A percentile compares a stretch with the other conserved stretches of the same genome.
Evolutionary conservation across 2,113 vertebrate species (phyloP).

Genomic region (Blennius ocellaris): DNA sequence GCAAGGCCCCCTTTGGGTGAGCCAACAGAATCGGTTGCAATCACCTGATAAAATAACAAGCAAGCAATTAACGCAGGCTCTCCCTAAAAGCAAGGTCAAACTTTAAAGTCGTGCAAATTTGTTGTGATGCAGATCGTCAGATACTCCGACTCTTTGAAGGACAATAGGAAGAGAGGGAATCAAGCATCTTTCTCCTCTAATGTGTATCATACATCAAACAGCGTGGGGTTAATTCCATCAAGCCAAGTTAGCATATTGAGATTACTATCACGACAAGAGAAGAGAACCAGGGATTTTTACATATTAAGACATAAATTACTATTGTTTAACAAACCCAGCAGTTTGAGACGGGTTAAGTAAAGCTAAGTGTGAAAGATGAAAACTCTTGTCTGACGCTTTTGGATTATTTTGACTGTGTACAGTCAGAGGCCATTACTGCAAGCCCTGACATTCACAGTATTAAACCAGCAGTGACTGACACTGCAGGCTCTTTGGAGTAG

Average conservation of each 20-base stretch:
- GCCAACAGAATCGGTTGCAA: constrained; percentile 36
- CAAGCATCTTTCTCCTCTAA: neutral
- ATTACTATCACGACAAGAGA: neutral
- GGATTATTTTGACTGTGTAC: too few species aligned
- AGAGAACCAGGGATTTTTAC: too few species aligned
- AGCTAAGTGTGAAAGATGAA: too few species aligned
- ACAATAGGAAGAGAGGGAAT: neutral
- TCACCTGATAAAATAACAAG: constrained; percentile 29
- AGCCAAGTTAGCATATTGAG: constrained; percentile 1
- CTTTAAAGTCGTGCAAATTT: neutral
- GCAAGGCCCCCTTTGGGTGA: constrained; percentile 18
- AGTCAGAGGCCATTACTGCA: too few species aligned
- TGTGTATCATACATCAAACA: neutral
- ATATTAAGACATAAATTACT: neutral
- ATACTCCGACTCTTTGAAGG: neutral
- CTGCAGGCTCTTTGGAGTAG: neutral
- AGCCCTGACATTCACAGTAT: too few species aligned
- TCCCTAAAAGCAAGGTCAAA: constrained; percentile 1
- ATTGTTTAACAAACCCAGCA: neutral
- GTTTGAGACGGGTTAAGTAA: too few species aligned
- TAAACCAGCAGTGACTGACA: neutral
- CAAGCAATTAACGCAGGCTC: constrained; percentile 14
- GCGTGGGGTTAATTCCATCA: neutral
- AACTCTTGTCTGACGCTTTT: too few species aligned
- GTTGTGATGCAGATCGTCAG: neutral